Conservation (phyloP, 2,113 vertebrate genomes). For the Chloroceryle aenea region DNA sequence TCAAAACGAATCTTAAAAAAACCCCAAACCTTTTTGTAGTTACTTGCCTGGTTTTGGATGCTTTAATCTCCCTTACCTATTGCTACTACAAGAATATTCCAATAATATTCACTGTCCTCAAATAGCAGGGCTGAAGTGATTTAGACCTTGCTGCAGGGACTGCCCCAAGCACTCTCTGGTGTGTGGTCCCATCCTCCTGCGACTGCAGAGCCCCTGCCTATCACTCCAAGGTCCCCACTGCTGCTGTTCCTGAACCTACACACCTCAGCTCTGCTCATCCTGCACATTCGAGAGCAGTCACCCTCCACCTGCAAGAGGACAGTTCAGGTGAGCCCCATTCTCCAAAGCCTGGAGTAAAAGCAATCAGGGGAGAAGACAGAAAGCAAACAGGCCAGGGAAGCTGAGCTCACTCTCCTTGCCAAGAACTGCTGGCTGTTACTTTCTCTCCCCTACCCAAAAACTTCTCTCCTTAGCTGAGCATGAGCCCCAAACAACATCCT, state of each 20-base stretch:
- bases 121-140: background rate
- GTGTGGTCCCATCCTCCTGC: background rate
- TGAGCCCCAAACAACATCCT: background rate
- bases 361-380: background rate
- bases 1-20: background rate
- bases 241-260: background rate
- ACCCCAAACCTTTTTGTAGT: background rate
- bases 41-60: background rate
- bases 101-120: background rate
- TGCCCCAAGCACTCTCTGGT: fast-evolving
- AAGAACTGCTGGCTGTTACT: background rate
- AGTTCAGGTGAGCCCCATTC: fast-evolving
- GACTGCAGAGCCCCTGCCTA: background rate
- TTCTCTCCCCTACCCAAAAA: background rate
- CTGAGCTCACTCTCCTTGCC: background rate
- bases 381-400: background rate
- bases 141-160: background rate
- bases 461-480: background rate
- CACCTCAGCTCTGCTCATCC: background rate
- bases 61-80: background rate
- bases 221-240: fast-evolving
- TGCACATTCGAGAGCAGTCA: fast-evolving
- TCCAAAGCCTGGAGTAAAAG: background rate
- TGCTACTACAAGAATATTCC: background rate
- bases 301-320: background rate